Evolutionary conservation across 2,797 vertebrate species (phyloP).

Genomic region (Rhynchonycteris naso): DNA sequence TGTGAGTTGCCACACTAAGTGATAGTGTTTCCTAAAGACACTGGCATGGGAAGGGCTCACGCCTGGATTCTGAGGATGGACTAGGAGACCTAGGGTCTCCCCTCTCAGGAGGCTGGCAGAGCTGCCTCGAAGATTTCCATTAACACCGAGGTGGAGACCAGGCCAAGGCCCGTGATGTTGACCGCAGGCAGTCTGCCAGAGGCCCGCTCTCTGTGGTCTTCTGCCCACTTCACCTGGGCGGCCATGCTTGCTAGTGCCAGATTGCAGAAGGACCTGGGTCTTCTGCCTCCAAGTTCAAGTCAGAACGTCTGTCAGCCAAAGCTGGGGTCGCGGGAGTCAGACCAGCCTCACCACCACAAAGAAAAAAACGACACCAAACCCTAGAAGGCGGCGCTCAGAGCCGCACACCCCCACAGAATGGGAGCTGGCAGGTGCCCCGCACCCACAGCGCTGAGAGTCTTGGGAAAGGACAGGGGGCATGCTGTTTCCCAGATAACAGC

Average conservation of each 20-base stretch:
- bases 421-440: not conserved
- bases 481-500: slow-evolving; percentile 4
- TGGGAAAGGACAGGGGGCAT: slow-evolving; percentile 3
- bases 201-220: not conserved
- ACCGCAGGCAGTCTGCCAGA: not conserved
- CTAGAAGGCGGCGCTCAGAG: not conserved
- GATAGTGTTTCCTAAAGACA: not conserved
- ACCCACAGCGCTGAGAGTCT: not conserved
- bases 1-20: not conserved
- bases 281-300: not conserved
- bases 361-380: not conserved
- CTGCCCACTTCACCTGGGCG: not conserved
- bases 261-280: not conserved
- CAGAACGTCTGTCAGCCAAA: not conserved
- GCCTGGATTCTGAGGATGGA: not conserved
- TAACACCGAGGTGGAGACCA: not conserved
- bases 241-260: not conserved
- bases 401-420: accelerated
- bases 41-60: not conserved
- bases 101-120: not conserved
- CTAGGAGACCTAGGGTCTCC: not conserved
- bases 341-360: not conserved
- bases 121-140: not conserved
- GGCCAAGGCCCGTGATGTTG: not conserved
- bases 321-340: not conserved